Conservation (phyloP, 2,797 vertebrate genomes). For the Delichon dasypus region DNA sequence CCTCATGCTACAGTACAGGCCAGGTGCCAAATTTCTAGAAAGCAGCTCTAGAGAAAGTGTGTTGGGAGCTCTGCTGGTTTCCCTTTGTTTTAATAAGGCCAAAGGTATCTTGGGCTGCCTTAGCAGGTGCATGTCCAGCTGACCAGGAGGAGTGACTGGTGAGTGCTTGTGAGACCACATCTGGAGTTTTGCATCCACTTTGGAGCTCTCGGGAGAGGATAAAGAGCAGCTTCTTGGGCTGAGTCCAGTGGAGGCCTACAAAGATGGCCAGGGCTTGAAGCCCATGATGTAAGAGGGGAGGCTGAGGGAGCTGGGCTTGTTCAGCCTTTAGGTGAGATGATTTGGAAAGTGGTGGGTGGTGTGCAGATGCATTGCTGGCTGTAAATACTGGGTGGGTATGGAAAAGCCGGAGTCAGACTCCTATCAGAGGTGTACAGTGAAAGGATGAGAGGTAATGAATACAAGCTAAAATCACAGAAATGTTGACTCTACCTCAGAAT, state of each 20-base stretch:
- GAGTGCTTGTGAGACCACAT: accelerated
- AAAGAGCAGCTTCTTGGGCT: not conserved
- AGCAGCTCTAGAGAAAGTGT: not conserved
- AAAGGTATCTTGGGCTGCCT: not conserved
- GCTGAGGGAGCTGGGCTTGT: not conserved
- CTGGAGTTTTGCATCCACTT: not conserved
- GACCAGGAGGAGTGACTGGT: not conserved
- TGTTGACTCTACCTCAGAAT: not conserved
- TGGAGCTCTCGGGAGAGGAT: not conserved
- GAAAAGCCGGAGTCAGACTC: not conserved
- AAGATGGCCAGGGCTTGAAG: not conserved
- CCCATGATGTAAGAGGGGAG: not conserved
- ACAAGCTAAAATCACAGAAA: not conserved
- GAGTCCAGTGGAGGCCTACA: not conserved
- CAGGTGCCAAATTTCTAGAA: not conserved
- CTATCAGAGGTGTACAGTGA: not conserved
- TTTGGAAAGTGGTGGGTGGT: not conserved
- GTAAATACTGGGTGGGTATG: not conserved
- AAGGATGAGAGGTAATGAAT: not conserved
- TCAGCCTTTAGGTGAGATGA: not conserved
- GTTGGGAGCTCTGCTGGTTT: not conserved
- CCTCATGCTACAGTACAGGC: not conserved
- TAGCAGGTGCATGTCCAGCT: not conserved
- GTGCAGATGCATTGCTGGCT: not conserved
- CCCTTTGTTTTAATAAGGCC: not conserved